phyloP scores from a whole-genome alignment of 2,113 vertebrate species.

The Scomber colias region DNA sequence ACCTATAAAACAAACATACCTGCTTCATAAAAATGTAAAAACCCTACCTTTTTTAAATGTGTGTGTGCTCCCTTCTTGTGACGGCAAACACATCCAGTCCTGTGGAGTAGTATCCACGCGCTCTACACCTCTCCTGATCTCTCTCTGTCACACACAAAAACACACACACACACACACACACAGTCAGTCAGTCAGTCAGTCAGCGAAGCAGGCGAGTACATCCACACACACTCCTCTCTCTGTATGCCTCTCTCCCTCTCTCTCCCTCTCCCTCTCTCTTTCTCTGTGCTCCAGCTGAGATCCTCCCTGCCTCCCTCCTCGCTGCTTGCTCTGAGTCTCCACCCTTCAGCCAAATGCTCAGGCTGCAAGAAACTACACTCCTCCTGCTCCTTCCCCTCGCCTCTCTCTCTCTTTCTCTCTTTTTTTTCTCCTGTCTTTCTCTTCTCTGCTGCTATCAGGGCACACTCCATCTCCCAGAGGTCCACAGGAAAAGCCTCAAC shows the following conservation, averaged over 20 bases:
- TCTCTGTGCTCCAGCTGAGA: constrained; percentile 68
- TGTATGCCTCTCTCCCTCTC: constrained; percentile 37
- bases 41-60: constrained; percentile 45
- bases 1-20: not conserved
- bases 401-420: constrained; percentile 6
- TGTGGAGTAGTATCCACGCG: constrained; percentile 66
- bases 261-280: constrained; percentile 22
- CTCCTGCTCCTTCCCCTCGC: constrained; percentile 34
- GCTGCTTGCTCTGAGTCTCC: constrained; percentile 76
- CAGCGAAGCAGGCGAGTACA: constrained; percentile 52
- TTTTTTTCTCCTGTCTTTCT: constrained; percentile 27
- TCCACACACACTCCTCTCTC: constrained; percentile 68
- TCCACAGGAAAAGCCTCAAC: constrained; percentile 70
- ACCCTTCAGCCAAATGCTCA: constrained; percentile 74
- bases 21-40: not conserved
- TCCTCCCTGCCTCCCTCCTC: constrained; percentile 67
- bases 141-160: constrained; percentile 50
- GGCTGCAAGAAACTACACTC: constrained; percentile 71
- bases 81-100: constrained; percentile 65
- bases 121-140: constrained; percentile 28
- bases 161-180: constrained; percentile 27
- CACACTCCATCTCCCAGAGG: constrained; percentile 51
- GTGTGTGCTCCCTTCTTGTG: constrained; percentile 27
- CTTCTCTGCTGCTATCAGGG: constrained; percentile 49
- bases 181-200: constrained; percentile 46